Conservation (phyloP, 2,888 invertebrate species). For the Plutella xylostella region DNA sequence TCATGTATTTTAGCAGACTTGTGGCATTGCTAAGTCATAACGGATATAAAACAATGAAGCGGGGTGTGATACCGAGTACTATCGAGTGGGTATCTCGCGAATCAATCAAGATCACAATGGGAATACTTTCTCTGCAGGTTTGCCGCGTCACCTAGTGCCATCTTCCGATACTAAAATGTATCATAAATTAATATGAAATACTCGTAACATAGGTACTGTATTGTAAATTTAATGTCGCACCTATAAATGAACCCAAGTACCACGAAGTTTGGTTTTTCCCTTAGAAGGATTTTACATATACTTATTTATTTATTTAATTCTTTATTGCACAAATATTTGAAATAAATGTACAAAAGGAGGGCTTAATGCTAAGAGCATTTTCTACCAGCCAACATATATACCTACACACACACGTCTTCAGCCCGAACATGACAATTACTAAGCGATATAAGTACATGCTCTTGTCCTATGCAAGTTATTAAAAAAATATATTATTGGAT, state of each 20-base stretch:
- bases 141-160: conserved; percentile 26
- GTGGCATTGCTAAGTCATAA: too few species aligned
- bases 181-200: conserved; percentile 36
- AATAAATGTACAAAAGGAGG: too few species aligned
- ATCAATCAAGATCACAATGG: conserved; percentile 51
- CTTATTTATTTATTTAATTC: too few species aligned
- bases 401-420: background rate
- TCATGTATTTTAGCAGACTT: background rate
- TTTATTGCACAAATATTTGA: too few species aligned
- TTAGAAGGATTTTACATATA: background rate
- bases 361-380: too few species aligned
- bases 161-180: conserved; percentile 29
- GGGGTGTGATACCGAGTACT: background rate
- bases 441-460: too few species aligned
- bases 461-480: too few species aligned
- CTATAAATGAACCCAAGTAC: background rate
- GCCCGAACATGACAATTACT: too few species aligned
- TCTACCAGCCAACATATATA: background rate
- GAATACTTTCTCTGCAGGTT: conserved; percentile 43
- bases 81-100: conserved; percentile 28
- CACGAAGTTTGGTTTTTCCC: background rate
- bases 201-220: conserved; percentile 36
- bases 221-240: background rate
- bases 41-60: background rate
- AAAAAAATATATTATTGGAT: too few species aligned